These are phyloP conservation scores for Hydrozoanthus tunicans DNA, from an alignment of 64 coral and sea anemone species.

Conservation along the genomic window DNA sequence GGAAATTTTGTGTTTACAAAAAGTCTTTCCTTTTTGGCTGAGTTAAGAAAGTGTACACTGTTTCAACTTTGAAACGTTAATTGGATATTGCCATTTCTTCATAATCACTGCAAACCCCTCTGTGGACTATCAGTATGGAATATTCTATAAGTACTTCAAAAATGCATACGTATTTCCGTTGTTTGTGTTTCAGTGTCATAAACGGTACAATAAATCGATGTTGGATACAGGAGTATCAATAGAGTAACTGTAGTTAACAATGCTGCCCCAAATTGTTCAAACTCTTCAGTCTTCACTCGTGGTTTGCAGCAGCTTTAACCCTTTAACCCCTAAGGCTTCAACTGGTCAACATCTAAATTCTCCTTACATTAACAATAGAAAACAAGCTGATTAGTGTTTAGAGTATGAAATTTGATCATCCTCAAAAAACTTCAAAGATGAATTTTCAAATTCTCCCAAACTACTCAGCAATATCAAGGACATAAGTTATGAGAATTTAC, in stretches of 20 bases:
- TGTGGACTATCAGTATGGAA: background rate
- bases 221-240: slow-evolving; percentile 17
- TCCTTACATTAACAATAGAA: too few relatives aligned
- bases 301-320: slow-evolving; percentile 12
- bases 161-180: background rate
- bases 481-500: too few relatives aligned
- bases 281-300: slow-evolving; percentile 80
- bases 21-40: background rate
- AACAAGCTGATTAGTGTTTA: too few relatives aligned
- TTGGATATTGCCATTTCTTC: slow-evolving; percentile 5
- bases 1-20: background rate
- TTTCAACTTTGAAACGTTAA: slow-evolving; percentile 8
- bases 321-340: too few relatives aligned
- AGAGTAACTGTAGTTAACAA: background rate
- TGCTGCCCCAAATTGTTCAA: background rate
- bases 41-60: background rate
- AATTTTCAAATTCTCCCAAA: too few relatives aligned
- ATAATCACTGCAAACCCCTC: slow-evolving; percentile 4
- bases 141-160: background rate
- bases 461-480: too few relatives aligned
- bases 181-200: background rate
- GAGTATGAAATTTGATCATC: too few relatives aligned
- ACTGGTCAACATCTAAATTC: too few relatives aligned
- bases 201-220: background rate
- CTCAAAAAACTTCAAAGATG: too few relatives aligned